A percentile compares a stretch with the other conserved stretches of the same genome.
Evolutionary conservation across 2,888 invertebrate species (phyloP).

Genomic region (Endotricha flammealis): DNA sequence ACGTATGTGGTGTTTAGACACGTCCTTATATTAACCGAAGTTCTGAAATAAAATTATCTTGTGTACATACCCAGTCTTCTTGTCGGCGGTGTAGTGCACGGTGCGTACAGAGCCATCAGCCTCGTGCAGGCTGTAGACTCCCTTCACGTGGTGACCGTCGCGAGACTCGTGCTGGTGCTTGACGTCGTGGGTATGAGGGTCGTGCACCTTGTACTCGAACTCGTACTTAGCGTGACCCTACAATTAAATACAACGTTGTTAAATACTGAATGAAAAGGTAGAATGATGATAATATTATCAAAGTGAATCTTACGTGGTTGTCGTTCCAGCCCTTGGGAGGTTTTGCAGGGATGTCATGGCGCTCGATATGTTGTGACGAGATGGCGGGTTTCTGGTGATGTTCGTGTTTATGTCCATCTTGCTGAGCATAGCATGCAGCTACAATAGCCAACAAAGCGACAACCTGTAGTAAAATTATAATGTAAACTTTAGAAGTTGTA

Average conservation of each 20-base stretch:
- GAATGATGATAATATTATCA: background rate
- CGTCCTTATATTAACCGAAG: background rate
- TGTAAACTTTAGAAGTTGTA: too few relatives aligned
- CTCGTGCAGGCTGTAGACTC: constrained; percentile 72
- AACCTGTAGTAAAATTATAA: background rate
- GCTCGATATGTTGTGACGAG: constrained; percentile 9
- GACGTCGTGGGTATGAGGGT: constrained; percentile 70
- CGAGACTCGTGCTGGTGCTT: constrained; percentile 68
- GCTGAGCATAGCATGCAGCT: background rate
- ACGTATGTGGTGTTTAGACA: too few relatives aligned
- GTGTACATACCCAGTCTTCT: constrained; percentile 46
- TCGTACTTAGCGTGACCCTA: constrained; percentile 61
- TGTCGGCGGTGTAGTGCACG: constrained; percentile 64
- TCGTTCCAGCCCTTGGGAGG: constrained; percentile 7
- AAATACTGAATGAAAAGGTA: too few relatives aligned
- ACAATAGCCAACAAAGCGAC: background rate
- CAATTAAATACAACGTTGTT: too few relatives aligned
- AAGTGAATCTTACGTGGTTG: constrained; percentile 6
- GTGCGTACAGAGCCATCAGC: constrained; percentile 57
- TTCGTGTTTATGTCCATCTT: constrained; percentile 2
- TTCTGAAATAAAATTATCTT: background rate
- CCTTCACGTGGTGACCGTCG: constrained; percentile 76
- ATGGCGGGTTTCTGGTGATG: constrained; percentile 5
- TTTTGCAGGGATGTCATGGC: constrained; percentile 7
- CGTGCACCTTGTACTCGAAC: constrained; percentile 64